Evolutionary conservation across 1,140 invertebrate species (phyloP).

Genomic region (Lethrus apterus): DNA sequence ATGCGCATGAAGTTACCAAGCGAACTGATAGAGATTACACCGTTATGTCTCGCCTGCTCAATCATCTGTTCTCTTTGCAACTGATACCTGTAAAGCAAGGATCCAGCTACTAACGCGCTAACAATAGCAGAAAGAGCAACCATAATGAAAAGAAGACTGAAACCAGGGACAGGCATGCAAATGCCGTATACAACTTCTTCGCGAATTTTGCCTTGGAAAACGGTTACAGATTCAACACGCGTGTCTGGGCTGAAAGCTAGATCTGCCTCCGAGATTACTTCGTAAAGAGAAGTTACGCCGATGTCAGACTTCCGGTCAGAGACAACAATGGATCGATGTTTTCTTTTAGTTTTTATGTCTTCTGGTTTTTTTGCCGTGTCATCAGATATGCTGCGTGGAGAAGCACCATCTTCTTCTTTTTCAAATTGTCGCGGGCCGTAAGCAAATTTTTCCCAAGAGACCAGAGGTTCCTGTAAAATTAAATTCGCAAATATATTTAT

Average conservation of each 20-base stretch:
- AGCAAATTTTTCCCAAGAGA: slow-evolving; percentile 73
- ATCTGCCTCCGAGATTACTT: slow-evolving; percentile 88
- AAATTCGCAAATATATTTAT: no score
- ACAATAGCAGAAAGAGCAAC: slow-evolving; percentile 78
- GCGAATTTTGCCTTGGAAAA: slow-evolving; percentile 78
- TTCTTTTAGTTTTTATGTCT: slow-evolving; percentile 14
- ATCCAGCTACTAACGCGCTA: slow-evolving; percentile 69
- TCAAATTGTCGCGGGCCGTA: slow-evolving; percentile 71
- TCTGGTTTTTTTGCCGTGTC: slow-evolving; percentile 5
- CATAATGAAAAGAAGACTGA: slow-evolving; percentile 79
- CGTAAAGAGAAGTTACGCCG: slow-evolving; percentile 78
- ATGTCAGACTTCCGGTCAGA: slow-evolving; percentile 72
- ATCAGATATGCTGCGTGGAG: slow-evolving; percentile 23
- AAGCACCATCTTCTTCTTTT: slow-evolving; percentile 34
- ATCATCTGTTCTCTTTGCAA: slow-evolving; percentile 55
- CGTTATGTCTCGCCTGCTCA: slow-evolving; percentile 42
- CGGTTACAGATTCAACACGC: slow-evolving; percentile 70
- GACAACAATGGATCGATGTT: slow-evolving; percentile 53
- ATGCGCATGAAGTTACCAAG: slow-evolving; percentile 66
- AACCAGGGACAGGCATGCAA: slow-evolving; percentile 80
- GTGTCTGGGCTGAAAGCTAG: slow-evolving; percentile 81
- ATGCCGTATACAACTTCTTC: slow-evolving; percentile 87
- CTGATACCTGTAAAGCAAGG: slow-evolving; percentile 66
- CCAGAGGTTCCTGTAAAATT: no score
- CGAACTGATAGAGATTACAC: slow-evolving; percentile 47